Evolutionary conservation across 1,140 invertebrate species (phyloP), one percentile per base, ranked within the genome.

Genomic region (Sycophila sp.): DNA sequence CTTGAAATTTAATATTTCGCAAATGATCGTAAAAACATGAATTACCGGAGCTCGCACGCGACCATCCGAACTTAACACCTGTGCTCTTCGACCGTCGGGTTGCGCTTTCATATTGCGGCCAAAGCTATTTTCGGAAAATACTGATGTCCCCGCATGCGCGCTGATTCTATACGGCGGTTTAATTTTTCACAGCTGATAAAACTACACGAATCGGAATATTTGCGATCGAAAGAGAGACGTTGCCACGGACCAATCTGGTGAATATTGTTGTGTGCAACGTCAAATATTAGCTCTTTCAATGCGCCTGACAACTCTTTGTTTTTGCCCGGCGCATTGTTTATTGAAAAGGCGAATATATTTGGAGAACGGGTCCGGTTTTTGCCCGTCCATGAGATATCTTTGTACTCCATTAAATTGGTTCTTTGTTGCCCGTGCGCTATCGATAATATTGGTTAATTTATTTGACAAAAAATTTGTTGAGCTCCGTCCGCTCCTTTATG

Each of bases 1-100:
- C 72, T 72, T 74, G 72, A 77, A 58, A 77, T 51, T 66, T 47
- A 71, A 78, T 78, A 75, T 77, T 75, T 67, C 32, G 63, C 47
- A 28, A 28, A 1, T 34, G 15, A 30, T 17, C n/a, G 53, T 13
- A 11, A 36, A n/a, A n/a, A n/a, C n/a, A n/a, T n/a, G n/a, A n/a
- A n/a, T n/a, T n/a, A n/a, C 13, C 45, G 19, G 17, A 55, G 11
- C 55, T 58, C 17, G 28, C 34, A 24, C 32, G 51, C 10, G 47
- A 42, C 11, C 4, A 15, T 8, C 11, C 3, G 40, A 42, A 8
- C 11, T 8, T 3, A 15, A n/a, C n/a, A 42, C n/a, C 11, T 42
- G 40, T 42, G 40, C 13, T 5, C n/a, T n/a, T n/a, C 45, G 19
- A 5, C 19, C 47, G 26, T 4, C 49, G 49, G 15, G 49, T 34